Base-by-base conservation (phyloP, 2,797 vertebrate species). In the Fistularia commersonii region DNA sequence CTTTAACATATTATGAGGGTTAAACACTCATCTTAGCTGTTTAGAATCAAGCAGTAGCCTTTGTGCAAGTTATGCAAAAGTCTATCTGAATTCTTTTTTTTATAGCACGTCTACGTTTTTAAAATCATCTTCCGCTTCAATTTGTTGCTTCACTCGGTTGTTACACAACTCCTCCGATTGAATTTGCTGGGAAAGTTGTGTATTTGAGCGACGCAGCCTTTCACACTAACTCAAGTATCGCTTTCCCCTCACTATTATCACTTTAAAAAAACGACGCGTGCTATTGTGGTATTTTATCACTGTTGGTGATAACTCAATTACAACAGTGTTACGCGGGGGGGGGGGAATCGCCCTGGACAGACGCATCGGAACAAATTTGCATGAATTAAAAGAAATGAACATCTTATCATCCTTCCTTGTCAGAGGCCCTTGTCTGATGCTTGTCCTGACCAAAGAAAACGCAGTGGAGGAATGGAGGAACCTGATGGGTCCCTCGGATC, bases 361-460 rank as follows among this genome's bases (percentile, higher is more conserved):
- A n/a, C n/a, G n/a, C n/a, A n/a, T n/a, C 2, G 23, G 23, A 4
- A 23, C 23, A 23, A 23, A 23, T 23, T 23, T 23, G 2, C 35
- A 36, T 36, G 1, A 1, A 36, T 36, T 42, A 7, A 14, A 12
- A 15, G 3, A 42, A 8, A 42, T 8, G 32, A 12, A 15, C 33
- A 35, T 6, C 7, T 51, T n/a, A 57, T 40, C 13, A 38, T 57
- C 6, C 8, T 31, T 2, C 46, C 33, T 36, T 23, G 23, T 38
- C 81, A 99, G 95, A 9, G 93, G 93, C 1, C 88, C 90, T 0
- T 94, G 91, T 4, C 12, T 92, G 80, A 58, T 94, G 71, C 91
- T 97, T 74, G 38, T 92, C 44, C 85, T 99, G 72, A 88, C 84
- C 33, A 97, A 93, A 66, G 92, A 95, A 84, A 95, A 97, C 57